phyloP scores from a whole-genome alignment of 2,888 invertebrate species.

The Sphaeridia pumilis region DNA sequence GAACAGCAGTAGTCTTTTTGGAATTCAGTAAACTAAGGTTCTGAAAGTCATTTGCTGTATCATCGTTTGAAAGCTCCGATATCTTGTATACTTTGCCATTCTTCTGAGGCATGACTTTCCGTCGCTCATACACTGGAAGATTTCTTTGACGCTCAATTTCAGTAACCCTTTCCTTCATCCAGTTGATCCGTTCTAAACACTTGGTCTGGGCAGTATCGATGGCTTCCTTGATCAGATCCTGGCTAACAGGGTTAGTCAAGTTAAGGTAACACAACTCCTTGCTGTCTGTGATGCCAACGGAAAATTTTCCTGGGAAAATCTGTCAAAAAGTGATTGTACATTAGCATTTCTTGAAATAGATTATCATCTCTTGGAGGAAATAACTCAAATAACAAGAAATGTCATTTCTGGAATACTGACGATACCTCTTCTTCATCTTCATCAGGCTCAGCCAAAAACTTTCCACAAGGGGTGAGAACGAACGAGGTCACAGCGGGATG shows the following conservation, averaged over 20 bases:
- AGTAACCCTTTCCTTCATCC: conserved; percentile 21
- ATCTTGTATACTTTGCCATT: conserved; percentile 8
- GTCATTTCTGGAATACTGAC: too few relatives aligned
- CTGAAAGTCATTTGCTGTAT: neutral
- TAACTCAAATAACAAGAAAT: too few relatives aligned
- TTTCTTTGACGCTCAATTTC: conserved; percentile 10
- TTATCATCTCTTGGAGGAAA: too few relatives aligned
- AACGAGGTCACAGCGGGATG: conserved; percentile 29
- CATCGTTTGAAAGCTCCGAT: neutral
- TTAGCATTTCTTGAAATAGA: too few relatives aligned
- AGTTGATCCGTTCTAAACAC: conserved; percentile 24
- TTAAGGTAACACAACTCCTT: conserved; percentile 32
- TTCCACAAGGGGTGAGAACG: conserved; percentile 19
- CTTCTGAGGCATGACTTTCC: neutral
- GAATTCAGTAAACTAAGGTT: neutral
- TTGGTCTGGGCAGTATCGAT: conserved; percentile 23
- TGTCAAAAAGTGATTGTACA: too few relatives aligned
- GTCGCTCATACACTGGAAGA: conserved; percentile 10
- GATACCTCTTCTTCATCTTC: conserved; percentile 31
- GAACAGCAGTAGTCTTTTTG: neutral
- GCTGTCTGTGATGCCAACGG: conserved; percentile 31
- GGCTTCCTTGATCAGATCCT: conserved; percentile 23
- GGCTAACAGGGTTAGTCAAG: conserved; percentile 25
- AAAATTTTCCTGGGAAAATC: conserved; percentile 32
- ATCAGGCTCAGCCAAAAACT: conserved; percentile 26